Evolutionary conservation across 35 echinoderm and acorn worm genomes (phyloP).

Genomic region (Ophioderma brevispina): DNA sequence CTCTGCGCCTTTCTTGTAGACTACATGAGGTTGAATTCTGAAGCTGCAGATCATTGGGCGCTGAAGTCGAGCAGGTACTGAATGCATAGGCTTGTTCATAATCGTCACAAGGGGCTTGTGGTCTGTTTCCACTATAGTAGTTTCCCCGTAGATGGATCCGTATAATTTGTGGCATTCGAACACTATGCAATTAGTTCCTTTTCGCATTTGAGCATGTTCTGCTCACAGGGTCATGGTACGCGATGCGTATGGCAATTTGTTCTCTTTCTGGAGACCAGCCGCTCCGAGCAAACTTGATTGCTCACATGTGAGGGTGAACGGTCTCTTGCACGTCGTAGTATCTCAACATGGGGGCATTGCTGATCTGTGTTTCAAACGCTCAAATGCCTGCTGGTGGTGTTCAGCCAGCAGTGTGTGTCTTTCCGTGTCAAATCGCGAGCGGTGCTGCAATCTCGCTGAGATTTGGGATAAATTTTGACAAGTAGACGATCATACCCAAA

Average conservation of each 20-base stretch:
- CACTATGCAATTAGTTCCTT: too few species aligned
- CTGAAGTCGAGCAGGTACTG: background rate
- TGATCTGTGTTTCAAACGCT: slow-evolving; percentile 27
- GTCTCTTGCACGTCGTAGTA: slow-evolving; percentile 19
- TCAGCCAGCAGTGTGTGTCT: slow-evolving; percentile 6
- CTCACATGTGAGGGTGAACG: slow-evolving; percentile 49
- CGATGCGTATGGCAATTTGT: slow-evolving; percentile 54
- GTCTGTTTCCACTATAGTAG: too few species aligned
- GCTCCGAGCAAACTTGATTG: slow-evolving; percentile 39
- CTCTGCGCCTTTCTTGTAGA: too few species aligned
- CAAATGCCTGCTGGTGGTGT: slow-evolving; percentile 33
- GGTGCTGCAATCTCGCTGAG: slow-evolving; percentile 37
- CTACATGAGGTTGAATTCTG: slow-evolving; percentile 30
- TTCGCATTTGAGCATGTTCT: slow-evolving; percentile 46
- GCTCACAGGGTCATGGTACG: slow-evolving; percentile 39
- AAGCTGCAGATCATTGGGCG: too few species aligned
- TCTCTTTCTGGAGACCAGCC: slow-evolving; percentile 52
- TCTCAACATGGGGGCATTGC: slow-evolving; percentile 36
- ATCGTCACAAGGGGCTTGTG: background rate
- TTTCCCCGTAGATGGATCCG: too few species aligned
- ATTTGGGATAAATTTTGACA: slow-evolving; percentile 60
- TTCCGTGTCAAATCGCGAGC: slow-evolving; percentile 1
- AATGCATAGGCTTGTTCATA: slow-evolving; percentile 27
- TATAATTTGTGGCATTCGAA: too few species aligned
- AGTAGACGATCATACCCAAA: slow-evolving; percentile 60